Conservation (phyloP, 2,113 vertebrate genomes). For the Puma concolor region DNA sequence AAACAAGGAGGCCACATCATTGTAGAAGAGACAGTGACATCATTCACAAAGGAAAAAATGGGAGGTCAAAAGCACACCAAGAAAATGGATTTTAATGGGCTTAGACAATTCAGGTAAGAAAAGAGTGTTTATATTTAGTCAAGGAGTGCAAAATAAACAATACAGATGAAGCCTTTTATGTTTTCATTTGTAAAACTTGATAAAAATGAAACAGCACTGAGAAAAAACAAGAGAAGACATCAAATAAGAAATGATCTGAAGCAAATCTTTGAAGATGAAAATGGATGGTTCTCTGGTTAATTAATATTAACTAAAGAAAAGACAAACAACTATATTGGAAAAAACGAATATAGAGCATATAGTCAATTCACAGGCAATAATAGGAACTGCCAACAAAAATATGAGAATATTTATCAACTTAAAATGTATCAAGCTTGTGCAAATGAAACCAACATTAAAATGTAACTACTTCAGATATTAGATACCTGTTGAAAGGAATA, state of each 20-base stretch:
- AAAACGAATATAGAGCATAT: background rate
- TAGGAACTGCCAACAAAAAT: background rate
- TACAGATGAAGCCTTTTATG: background rate
- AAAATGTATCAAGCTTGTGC: background rate
- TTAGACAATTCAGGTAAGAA: background rate
- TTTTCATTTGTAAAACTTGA: background rate
- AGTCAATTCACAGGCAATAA: background rate
- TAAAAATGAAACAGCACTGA: slow-evolving; percentile 61
- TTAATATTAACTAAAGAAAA: background rate
- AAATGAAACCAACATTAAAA: slow-evolving; percentile 28
- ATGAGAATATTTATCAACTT: background rate
- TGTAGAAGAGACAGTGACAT: slow-evolving; percentile 53
- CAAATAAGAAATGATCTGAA: slow-evolving; percentile 19
- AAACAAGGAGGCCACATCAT: slow-evolving; percentile 44
- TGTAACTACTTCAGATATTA: background rate
- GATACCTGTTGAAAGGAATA: background rate
- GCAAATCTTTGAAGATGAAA: slow-evolving; percentile 33
- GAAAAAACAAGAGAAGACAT: slow-evolving; percentile 55
- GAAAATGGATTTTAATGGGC: slow-evolving; percentile 49
- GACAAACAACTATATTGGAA: background rate
- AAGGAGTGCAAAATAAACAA: background rate
- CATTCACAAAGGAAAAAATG: background rate
- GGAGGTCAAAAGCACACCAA: slow-evolving; percentile 18
- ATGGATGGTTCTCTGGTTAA: background rate
- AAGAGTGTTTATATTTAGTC: slow-evolving; percentile 51